phyloP scores from a whole-genome alignment of 1,140 invertebrate genomes.

The Penaeus chinensis region DNA sequence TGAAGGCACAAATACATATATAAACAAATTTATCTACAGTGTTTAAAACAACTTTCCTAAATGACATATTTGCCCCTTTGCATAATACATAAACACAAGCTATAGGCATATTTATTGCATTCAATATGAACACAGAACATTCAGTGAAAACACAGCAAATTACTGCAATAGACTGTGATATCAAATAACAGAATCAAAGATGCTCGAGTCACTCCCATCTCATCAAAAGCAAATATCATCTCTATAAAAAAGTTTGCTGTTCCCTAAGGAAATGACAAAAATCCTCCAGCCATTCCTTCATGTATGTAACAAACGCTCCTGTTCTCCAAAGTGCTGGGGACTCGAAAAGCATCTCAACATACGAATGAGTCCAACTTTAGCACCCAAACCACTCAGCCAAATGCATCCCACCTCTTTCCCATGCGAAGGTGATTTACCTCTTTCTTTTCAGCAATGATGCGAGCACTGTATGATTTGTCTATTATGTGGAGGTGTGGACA shows the following conservation, averaged over 20 bases:
- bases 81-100: not conserved
- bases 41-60: not conserved
- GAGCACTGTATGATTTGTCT: conserved; percentile 51
- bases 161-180: too few relatives aligned
- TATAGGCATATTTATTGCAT: too few relatives aligned
- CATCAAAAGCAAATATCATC: too few relatives aligned
- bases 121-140: too few relatives aligned
- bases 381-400: not conserved
- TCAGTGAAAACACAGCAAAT: too few relatives aligned
- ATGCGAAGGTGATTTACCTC: conserved; percentile 21
- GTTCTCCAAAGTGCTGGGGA: too few relatives aligned
- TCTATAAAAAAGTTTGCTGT: too few relatives aligned
- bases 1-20: not conserved
- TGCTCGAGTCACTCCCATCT: too few relatives aligned
- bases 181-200: too few relatives aligned
- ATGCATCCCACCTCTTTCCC: not conserved
- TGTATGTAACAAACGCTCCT: too few relatives aligned
- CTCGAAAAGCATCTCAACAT: not conserved
- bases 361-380: not conserved
- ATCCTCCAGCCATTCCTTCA: too few relatives aligned
- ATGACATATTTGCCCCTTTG: not conserved
- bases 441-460: conserved; percentile 47
- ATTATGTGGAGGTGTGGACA: conserved; percentile 54
- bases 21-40: not conserved
- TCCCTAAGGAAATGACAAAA: too few relatives aligned